Base-by-base conservation (phyloP, 2,797 vertebrate species). In the Epinephelus malabaricus region DNA sequence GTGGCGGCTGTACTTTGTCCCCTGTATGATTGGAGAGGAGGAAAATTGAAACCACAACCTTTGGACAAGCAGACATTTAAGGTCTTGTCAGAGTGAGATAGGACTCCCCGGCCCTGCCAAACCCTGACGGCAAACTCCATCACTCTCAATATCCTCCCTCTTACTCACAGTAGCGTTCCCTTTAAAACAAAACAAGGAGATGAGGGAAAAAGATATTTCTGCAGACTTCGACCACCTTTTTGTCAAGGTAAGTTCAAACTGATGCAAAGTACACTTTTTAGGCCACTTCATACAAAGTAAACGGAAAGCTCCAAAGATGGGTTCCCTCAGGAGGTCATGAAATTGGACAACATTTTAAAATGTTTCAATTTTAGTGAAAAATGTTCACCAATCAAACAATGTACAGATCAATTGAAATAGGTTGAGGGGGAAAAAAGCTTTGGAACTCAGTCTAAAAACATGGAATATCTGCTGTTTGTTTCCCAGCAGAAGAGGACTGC, bases 21-120 rank as follows among this genome's bases (percentile, higher is more conserved):
- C 65, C 76, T 17, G 65, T 67, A n/a, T 70, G 30, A 79, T 59
- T 60, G 45, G 27, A 75, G 67, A 79, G 17, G 38, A 79, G 51
- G 70, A 45, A 85, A 79, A 85, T 84, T 86, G 50, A 88, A 88
- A 84, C 68, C 60, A 40, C 76, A 83, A 81, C 61, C 83, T 80
- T 66, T 82, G 50, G 68, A 78, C 72, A 73, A 71, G 73, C 83
- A 53, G 82, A 77, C 75, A 69, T 83, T 86, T 87, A 84, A 69
- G 64, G 67, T 25, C 69, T 64, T 78, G 87, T 88, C 73, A 70
- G 78, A 80, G 58, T 53, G 58, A 84, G 75, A 84, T 83, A 76
- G 83, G 21, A 50, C 49, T 76, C 53, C 30, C 5, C 3, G 9
- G 68, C 14, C 30, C 76, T 64, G 73, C 66, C 73, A 54, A 76